Conservation (phyloP, 2,888 invertebrate genomes). For the Eupithecia tripunctaria region DNA sequence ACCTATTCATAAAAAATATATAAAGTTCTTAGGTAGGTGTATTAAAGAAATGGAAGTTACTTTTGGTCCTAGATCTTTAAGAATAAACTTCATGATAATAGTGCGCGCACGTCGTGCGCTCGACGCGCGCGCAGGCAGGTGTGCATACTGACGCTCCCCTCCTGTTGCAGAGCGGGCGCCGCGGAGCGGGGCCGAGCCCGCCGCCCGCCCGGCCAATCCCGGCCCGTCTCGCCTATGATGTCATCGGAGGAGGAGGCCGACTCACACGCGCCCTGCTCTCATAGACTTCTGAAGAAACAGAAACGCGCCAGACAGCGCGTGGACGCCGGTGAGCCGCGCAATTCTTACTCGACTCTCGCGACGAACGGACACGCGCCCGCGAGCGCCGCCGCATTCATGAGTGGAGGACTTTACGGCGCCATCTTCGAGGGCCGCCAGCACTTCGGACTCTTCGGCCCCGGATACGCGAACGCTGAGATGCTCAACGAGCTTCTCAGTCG, state of each 20-base stretch:
- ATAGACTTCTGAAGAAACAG: constrained; percentile 95
- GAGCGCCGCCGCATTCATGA: constrained; percentile 91
- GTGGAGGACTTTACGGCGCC: constrained; percentile 94
- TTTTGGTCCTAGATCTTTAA: constrained; percentile 39
- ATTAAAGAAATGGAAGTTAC: constrained; percentile 51
- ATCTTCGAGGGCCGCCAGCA: constrained; percentile 92
- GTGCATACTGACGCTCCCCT: constrained; percentile 74
- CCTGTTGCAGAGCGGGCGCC: constrained; percentile 82
- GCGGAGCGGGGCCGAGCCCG: constrained; percentile 83
- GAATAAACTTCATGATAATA: constrained; percentile 27
- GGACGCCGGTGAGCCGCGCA: constrained; percentile 97
- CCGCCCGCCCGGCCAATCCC: constrained; percentile 91
- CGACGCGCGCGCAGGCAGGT: constrained; percentile 70
- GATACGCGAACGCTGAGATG: constrained; percentile 95
- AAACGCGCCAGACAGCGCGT: constrained; percentile 97
- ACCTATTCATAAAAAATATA: not conserved
- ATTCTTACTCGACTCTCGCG: constrained; percentile 90
- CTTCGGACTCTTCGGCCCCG: constrained; percentile 92
- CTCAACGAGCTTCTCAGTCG: constrained; percentile 94
- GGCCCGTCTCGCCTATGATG: constrained; percentile 94
- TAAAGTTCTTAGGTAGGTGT: not conserved
- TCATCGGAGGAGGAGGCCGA: constrained; percentile 98
- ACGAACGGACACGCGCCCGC: constrained; percentile 83
- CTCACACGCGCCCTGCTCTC: constrained; percentile 96
- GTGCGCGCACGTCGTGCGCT: constrained; percentile 47